Percentiles rank a stretch among this genome's conserved stretches.
Evolutionary conservation across 2,113 vertebrate genomes (phyloP).

Genomic region (Chionis minor): DNA sequence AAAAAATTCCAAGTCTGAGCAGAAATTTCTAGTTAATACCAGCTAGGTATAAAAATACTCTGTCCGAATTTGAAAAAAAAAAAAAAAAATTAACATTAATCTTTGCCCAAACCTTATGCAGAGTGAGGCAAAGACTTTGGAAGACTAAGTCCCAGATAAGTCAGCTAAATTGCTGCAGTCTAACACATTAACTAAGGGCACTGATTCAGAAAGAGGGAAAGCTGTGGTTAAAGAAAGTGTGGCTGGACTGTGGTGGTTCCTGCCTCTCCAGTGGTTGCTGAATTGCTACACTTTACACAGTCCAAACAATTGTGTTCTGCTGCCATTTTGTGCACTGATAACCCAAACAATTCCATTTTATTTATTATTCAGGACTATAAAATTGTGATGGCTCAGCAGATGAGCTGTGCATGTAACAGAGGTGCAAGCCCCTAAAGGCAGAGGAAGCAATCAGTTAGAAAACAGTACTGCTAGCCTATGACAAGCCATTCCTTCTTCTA

Average conservation of each 20-base stretch:
- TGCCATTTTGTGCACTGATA: not conserved
- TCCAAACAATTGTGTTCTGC: not conserved
- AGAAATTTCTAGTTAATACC: not conserved
- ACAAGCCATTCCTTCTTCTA: not conserved
- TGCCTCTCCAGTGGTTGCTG: not conserved
- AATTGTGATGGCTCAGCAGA: not conserved
- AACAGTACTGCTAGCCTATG: not conserved
- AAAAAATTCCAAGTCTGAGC: not conserved
- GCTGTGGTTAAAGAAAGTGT: not conserved
- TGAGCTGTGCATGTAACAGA: not conserved
- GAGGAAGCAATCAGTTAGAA: not conserved
- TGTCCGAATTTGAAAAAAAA: not conserved
- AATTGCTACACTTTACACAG: not conserved
- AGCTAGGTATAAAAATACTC: not conserved
- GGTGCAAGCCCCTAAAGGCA: not conserved
- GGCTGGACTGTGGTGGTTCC: not conserved
- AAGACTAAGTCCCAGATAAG: not conserved
- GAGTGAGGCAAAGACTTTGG: not conserved
- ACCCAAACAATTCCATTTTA: not conserved
- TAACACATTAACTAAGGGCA: not conserved
- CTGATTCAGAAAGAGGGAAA: not conserved
- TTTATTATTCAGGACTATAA: not conserved
- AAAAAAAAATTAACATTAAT: accelerated
- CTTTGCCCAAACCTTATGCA: not conserved
- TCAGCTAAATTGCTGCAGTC: not conserved